Conservation (phyloP, 2,113 vertebrate genomes). For the Myrmecophaga tridactyla region DNA sequence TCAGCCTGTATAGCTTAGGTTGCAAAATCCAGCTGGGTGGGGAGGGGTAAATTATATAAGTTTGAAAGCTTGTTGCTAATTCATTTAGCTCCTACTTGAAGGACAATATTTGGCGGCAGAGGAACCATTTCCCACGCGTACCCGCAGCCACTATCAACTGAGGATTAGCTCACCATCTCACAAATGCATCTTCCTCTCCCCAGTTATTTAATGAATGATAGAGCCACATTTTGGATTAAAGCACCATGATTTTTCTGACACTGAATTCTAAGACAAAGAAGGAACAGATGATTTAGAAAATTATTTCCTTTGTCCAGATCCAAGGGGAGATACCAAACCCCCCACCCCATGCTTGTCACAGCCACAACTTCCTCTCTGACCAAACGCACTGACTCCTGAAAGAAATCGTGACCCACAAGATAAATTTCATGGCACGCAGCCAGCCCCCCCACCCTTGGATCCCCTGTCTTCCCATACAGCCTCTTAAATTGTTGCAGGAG, state of each 20-base stretch:
- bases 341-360: no score
- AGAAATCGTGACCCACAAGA: neutral
- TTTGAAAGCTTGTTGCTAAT: rapidly evolving
- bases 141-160: neutral
- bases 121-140: neutral
- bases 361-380: neutral
- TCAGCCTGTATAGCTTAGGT: neutral
- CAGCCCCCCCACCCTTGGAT: no score
- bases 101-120: rapidly evolving
- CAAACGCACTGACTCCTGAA: neutral
- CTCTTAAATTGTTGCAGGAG: rapidly evolving
- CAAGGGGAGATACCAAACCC: no score
- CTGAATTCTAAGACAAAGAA: neutral
- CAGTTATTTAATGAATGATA: neutral
- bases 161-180: neutral
- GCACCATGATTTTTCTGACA: neutral
- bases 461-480: no score
- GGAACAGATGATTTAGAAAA: neutral
- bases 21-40: rapidly evolving
- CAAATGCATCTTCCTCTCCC: neutral
- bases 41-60: no score
- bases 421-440: no score
- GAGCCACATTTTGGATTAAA: neutral
- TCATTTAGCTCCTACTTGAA: neutral
- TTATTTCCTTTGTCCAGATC: neutral